Base-by-base conservation (phyloP, 2,888 invertebrate species). In the Nomada hirtipes region DNA sequence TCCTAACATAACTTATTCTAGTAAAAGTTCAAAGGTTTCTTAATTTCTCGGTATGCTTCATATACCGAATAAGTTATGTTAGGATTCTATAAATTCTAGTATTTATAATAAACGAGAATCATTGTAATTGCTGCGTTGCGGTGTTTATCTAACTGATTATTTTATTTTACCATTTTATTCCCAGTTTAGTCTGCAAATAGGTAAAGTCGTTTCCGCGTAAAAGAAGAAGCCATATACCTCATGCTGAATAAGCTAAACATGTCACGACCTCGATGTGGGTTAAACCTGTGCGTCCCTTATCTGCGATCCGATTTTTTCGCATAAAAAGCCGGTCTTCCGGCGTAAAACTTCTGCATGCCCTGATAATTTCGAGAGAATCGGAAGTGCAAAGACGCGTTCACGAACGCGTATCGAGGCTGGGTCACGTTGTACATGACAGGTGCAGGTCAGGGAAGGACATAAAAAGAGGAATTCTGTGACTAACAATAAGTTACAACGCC, bases 291-390 rank as follows among this genome's bases (percentile, higher is more conserved):
- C 47, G 11, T 71, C 42, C 68, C 84, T 75, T 86, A 83, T 84
- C 82, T 70, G 64, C 36, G 78, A 86, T 90, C 85, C 82, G 70
- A 88, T 87, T 55, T 86, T 86, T 89, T 84, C 74, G 63, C 47
- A 63, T 18, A 42, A 44, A 76, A 68, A 60, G 64, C 60, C 26
- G 50, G 20, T 59, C 75, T 79, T 76, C 60, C 55, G 75, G 52
- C 42, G n/a, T 52, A 29, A 52, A 44, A 75, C 75, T 53, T 29
- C 69, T 71, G 69, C 75, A 63, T 29, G 85, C 71, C 53, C 76
- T 71, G 76, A 67, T 77, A 83, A 83, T 26, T 76, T 73, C 59
- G 42, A 42, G 63, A 52, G 65, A 55, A 76, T 82, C 71, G 72
- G 64, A 71, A 71, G 55, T 73, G 60, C 63, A 64, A 67, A 63